These are phyloP conservation scores for Aspidapion aeneum DNA, from an alignment of 2,888 invertebrate genomes.

Conservation along the genomic window DNA sequence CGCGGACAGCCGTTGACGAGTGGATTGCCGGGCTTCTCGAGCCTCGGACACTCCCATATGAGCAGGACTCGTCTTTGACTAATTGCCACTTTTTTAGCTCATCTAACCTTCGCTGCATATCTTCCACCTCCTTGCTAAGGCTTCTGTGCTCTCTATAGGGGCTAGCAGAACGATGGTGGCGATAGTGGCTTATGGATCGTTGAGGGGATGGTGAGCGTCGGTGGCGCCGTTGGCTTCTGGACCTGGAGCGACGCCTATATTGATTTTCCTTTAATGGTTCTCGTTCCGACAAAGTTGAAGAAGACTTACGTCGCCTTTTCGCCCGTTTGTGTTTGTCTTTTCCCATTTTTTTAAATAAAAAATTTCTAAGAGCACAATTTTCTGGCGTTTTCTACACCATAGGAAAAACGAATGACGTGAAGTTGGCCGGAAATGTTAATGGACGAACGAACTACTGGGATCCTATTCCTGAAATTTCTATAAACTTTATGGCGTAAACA, in stretches of 20 bases:
- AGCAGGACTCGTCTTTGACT: neutral
- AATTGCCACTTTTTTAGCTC: neutral
- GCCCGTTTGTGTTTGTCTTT: neutral
- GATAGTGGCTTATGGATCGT: neutral
- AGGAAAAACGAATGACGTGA: neutral
- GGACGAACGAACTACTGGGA: neutral
- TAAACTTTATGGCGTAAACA: neutral
- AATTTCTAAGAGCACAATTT: neutral
- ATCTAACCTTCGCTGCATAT: neutral
- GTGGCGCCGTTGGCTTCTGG: too few relatives aligned
- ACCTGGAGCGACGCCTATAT: too few relatives aligned
- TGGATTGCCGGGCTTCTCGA: neutral
- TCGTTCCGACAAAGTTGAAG: too few relatives aligned
- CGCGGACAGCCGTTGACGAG: neutral
- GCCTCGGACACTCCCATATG: too few relatives aligned
- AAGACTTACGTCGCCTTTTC: too few relatives aligned
- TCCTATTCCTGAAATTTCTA: neutral
- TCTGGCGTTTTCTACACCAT: neutral
- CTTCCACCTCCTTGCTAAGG: neutral
- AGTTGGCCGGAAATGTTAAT: neutral
- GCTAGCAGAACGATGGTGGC: neutral
- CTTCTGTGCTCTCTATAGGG: neutral
- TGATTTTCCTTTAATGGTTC: too few relatives aligned
- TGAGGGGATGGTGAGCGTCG: neutral
- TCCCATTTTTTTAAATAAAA: neutral